Evolutionary conservation across 1,140 invertebrate species (phyloP).

Genomic region (Calosoma granatense): DNA sequence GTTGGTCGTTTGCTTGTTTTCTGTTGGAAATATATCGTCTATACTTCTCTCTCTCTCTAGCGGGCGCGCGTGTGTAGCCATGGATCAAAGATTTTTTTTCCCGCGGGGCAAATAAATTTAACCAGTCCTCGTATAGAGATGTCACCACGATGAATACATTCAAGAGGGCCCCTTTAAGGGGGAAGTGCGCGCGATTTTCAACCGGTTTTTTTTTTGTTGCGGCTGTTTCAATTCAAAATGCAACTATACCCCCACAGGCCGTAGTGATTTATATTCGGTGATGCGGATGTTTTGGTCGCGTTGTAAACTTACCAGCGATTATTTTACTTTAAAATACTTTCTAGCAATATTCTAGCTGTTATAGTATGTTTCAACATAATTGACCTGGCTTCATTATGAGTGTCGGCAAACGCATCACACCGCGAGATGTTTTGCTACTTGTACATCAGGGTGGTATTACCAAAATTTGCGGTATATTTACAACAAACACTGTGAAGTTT

Average conservation of each 20-base stretch:
- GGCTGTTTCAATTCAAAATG: neutral
- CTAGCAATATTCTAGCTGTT: neutral
- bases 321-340: neutral
- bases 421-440: no score
- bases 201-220: no score
- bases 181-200: no score
- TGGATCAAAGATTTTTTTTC: neutral
- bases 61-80: neutral
- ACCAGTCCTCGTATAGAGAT: neutral
- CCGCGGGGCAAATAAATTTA: neutral
- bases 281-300: neutral
- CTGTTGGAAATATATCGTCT: neutral
- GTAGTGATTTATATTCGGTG: neutral
- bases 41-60: no score
- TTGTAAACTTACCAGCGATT: neutral
- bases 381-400: no score
- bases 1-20: no score
- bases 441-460: no score
- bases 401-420: no score
- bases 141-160: neutral
- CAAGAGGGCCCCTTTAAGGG: neutral
- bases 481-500: no score
- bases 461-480: no score
- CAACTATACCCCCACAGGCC: neutral
- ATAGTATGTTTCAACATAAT: no score